Conservation (phyloP, 2,113 vertebrate genomes). For the Athene noctua region DNA sequence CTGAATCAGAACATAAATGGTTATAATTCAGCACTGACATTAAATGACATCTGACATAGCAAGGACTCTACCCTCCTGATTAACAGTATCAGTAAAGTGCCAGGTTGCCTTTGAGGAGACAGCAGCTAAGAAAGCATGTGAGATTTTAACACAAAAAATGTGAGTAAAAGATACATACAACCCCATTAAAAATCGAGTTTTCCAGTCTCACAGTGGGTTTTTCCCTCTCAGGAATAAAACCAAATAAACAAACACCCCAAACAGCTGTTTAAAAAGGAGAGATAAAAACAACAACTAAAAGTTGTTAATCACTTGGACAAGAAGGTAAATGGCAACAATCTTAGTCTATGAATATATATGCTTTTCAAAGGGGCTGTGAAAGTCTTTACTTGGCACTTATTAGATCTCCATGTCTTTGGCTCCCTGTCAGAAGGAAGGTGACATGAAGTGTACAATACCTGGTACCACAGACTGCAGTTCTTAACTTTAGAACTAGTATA, state of each 20-base stretch:
- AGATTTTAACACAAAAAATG: neutral
- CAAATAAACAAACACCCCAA: neutral
- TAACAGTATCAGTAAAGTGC: neutral
- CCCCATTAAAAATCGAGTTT: neutral
- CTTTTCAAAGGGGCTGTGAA: neutral
- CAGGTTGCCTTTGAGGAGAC: neutral
- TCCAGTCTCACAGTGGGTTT: neutral
- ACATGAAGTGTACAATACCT: neutral
- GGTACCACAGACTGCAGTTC: neutral
- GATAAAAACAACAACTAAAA: neutral
- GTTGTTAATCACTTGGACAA: neutral
- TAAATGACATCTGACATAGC: neutral
- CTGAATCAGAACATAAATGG: neutral
- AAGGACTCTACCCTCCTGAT: neutral
- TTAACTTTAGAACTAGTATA: neutral
- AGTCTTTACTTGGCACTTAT: neutral
- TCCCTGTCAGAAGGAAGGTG: neutral
- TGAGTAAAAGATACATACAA: neutral
- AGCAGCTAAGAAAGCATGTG: neutral
- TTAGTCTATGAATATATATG: neutral
- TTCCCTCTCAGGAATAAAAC: neutral
- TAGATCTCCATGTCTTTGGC: neutral
- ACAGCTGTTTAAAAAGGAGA: neutral
- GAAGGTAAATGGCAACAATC: neutral
- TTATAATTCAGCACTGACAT: neutral